phyloP scores from a whole-genome alignment of 2,888 invertebrate genomes.

The Spodoptera littoralis region DNA sequence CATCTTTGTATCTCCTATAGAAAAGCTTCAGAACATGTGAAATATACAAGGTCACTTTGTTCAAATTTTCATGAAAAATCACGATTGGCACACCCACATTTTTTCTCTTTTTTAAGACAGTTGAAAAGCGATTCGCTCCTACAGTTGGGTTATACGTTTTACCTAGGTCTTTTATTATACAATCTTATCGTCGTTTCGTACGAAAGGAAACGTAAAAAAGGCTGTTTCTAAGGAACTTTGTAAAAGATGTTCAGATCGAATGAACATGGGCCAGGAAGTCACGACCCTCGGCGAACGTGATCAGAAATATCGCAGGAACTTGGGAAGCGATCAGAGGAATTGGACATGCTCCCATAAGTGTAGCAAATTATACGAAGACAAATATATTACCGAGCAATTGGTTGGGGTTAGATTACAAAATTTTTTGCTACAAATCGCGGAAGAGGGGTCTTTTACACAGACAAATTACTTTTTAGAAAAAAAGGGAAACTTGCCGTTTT shows the following conservation, averaged over 20 bases:
- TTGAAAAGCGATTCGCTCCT: conserved; percentile 20
- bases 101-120: background rate
- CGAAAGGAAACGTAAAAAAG: conserved; percentile 18
- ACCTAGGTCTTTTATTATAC: conserved; percentile 13
- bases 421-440: background rate
- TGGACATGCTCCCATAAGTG: background rate
- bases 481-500: too few relatives aligned
- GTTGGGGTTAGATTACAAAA: background rate
- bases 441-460: too few relatives aligned
- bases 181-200: conserved; percentile 11
- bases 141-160: conserved; percentile 7
- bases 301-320: conserved; percentile 23
- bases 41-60: too few relatives aligned
- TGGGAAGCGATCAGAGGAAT: conserved; percentile 6
- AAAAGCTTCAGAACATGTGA: too few relatives aligned
- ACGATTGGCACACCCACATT: background rate
- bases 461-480: too few relatives aligned
- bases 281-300: conserved; percentile 33
- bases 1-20: too few relatives aligned
- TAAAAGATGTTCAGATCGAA: conserved; percentile 16
- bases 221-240: conserved; percentile 18
- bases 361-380: background rate
- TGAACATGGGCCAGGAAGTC: conserved; percentile 23
- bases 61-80: background rate
- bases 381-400: background rate